phyloP scores from a whole-genome alignment of 2,888 invertebrate genomes.

The Archips xylosteana region DNA sequence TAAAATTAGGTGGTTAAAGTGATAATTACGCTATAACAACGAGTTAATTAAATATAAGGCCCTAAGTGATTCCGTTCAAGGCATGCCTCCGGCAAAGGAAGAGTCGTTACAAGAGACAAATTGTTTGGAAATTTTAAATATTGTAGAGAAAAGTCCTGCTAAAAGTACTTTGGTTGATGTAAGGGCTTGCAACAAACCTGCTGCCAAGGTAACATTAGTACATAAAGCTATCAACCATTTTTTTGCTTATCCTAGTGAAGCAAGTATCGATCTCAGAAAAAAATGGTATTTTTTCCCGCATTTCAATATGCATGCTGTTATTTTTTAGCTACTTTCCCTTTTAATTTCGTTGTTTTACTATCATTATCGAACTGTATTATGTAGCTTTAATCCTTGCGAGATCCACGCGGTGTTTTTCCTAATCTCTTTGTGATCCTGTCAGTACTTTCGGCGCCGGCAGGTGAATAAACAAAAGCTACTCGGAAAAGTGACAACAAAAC shows the following conservation, averaged over 20 bases:
- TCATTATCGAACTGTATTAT: neutral
- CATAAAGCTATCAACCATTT: constrained; percentile 10
- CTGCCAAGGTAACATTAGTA: constrained; percentile 84
- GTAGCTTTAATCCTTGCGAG: constrained; percentile 6
- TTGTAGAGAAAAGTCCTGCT: constrained; percentile 79
- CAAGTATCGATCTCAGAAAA: constrained; percentile 35
- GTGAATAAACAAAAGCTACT: constrained; percentile 32
- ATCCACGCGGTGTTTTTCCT: constrained; percentile 23
- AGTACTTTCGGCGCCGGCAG: constrained; percentile 26
- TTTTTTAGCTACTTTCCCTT: constrained; percentile 21
- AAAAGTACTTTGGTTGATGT: constrained; percentile 86
- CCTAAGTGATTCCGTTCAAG: constrained; percentile 53
- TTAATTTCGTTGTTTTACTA: neutral
- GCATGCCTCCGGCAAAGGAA: constrained; percentile 84
- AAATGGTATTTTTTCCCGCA: constrained; percentile 38
- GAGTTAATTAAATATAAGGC: constrained; percentile 8
- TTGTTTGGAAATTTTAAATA: constrained; percentile 79
- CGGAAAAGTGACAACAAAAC: neutral
- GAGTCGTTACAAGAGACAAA: constrained; percentile 78
- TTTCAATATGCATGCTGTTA: constrained; percentile 34
- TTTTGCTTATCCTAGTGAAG: neutral
- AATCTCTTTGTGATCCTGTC: constrained; percentile 18
- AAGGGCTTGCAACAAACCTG: constrained; percentile 89
- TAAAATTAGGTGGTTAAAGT: constrained; percentile 12
- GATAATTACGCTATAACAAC: constrained; percentile 2